Evolutionary conservation across 1,140 invertebrate species (phyloP).

Genomic region (Drosophila bipectinata): DNA sequence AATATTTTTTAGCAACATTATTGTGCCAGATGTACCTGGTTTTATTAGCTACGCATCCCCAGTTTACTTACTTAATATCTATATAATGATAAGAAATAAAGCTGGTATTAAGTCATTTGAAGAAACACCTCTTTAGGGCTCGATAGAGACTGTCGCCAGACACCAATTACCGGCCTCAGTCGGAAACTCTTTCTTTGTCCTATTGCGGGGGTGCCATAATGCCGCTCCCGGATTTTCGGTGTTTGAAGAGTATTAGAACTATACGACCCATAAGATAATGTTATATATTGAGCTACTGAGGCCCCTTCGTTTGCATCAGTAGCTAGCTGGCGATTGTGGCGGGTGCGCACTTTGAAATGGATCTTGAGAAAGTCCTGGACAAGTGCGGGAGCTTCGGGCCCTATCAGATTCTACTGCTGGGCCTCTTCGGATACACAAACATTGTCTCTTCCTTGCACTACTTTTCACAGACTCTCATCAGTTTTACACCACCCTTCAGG

Average conservation of each 20-base stretch:
- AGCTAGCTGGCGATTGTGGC: conserved; percentile 23
- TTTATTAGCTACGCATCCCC: neutral
- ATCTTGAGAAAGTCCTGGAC: conserved; percentile 86
- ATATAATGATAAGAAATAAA: neutral
- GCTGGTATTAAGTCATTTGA: neutral
- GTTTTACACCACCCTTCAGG: conserved; percentile 84
- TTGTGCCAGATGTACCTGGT: neutral
- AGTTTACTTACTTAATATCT: neutral
- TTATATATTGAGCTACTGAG: conserved; percentile 32
- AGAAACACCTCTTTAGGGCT: neutral
- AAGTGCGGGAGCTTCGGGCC: conserved; percentile 87
- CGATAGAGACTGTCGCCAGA: neutral
- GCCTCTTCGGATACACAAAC: conserved; percentile 85
- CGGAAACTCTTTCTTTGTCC: neutral
- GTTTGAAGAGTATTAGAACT: neutral
- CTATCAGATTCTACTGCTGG: conserved; percentile 86
- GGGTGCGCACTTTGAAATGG: conserved; percentile 58
- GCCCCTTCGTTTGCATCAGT: conserved; percentile 25
- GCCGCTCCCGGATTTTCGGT: neutral
- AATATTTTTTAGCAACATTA: neutral
- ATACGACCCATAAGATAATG: neutral
- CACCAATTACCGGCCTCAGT: neutral
- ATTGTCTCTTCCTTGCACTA: conserved; percentile 85
- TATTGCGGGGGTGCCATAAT: neutral
- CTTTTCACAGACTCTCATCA: conserved; percentile 86